These are phyloP conservation scores for Phrixothrix hirtus DNA, from an alignment of 2,888 invertebrate species.

Conservation along the genomic window DNA sequence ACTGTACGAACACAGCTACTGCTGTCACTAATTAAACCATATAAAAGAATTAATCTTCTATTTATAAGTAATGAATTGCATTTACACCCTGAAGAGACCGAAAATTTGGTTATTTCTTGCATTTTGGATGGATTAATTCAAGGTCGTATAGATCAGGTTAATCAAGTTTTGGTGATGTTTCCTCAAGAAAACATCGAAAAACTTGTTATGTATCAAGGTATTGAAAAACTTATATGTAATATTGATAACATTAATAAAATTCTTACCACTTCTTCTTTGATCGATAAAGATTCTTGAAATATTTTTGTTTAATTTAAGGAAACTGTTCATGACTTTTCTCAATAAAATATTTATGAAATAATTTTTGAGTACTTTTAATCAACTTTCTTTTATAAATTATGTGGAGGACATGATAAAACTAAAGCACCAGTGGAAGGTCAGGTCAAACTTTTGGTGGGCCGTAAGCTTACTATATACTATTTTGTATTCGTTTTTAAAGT, in stretches of 20 bases:
- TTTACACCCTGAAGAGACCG: conserved; percentile 90
- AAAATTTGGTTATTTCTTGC: conserved; percentile 92
- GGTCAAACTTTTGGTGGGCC: too few relatives aligned
- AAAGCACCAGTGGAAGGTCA: too few relatives aligned
- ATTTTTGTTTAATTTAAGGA: too few relatives aligned
- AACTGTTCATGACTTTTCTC: too few relatives aligned
- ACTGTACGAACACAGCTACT: conserved; percentile 96
- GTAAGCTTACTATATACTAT: too few relatives aligned
- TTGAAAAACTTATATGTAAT: conserved; percentile 64
- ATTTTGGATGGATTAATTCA: conserved; percentile 90
- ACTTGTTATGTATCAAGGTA: conserved; percentile 83
- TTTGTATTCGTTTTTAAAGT: too few relatives aligned
- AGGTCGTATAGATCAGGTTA: conserved; percentile 88
- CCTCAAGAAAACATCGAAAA: conserved; percentile 63
- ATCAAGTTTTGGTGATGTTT: conserved; percentile 84
- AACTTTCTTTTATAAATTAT: too few relatives aligned
- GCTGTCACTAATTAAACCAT: conserved; percentile 93
- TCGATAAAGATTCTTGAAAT: not conserved
- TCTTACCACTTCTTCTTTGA: not conserved
- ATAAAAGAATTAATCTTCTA: conserved; percentile 92
- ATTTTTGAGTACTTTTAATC: too few relatives aligned
- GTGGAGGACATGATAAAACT: too few relatives aligned
- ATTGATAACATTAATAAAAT: conserved; percentile 10
- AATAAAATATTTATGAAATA: too few relatives aligned
- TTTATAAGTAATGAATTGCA: conserved; percentile 93